A percentile compares a stretch with the other conserved stretches of the same genome.
Conservation (phyloP, 2,113 vertebrate species). For the Phaetusa simplex region DNA sequence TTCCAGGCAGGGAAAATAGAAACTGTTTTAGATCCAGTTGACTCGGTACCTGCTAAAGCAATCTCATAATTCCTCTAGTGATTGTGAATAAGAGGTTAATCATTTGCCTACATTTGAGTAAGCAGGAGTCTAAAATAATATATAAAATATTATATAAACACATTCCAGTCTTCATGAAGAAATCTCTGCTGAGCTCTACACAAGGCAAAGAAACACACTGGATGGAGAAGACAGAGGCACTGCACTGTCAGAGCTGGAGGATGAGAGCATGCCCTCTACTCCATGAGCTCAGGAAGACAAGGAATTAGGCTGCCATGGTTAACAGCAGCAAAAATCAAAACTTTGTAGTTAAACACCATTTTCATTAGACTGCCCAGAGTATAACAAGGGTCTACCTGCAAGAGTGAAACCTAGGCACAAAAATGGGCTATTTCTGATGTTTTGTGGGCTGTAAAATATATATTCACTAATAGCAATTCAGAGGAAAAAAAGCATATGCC, state of each 20-base stretch:
- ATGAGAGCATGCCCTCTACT: not conserved
- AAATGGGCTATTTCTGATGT: not conserved
- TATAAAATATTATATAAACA: slow-evolving; percentile 20
- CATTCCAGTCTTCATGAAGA: not conserved
- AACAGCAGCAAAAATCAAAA: not conserved
- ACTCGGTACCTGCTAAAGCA: not conserved
- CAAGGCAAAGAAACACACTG: not conserved
- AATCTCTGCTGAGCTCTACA: slow-evolving; percentile 1
- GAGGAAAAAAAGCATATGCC: not conserved
- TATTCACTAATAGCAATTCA: not conserved
- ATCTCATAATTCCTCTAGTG: not conserved
- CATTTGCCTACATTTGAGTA: not conserved
- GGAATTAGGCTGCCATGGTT: not conserved
- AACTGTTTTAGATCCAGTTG: not conserved
- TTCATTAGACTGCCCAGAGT: not conserved
- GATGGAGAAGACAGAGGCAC: not conserved
- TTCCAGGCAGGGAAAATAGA: not conserved
- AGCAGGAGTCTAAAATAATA: slow-evolving; percentile 50
- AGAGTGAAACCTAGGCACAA: not conserved
- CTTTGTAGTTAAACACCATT: not conserved
- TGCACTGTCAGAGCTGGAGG: not conserved
- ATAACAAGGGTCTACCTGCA: not conserved
- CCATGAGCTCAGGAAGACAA: not conserved
- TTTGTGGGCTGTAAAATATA: not conserved
- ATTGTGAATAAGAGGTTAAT: not conserved